phyloP scores from a whole-genome alignment of 2,888 invertebrate genomes.

The Leptopilina drosophilae region DNA sequence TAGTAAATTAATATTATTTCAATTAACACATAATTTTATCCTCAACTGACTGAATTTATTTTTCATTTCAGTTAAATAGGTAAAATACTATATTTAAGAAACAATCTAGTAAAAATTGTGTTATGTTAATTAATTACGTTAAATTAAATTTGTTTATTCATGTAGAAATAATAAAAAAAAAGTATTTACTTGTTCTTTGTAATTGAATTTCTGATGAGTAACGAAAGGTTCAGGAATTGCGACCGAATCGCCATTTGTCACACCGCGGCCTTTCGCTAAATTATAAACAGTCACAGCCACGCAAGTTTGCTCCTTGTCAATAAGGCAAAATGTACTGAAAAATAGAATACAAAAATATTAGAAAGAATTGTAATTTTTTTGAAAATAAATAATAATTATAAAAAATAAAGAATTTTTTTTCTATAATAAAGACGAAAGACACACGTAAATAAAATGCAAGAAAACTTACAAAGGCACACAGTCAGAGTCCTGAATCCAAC shows the following conservation, averaged over 20 bases:
- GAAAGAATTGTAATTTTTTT: too few relatives aligned
- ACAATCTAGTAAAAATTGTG: too few relatives aligned
- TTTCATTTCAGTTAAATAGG: too few relatives aligned
- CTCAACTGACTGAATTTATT: too few relatives aligned
- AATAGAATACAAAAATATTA: conserved; percentile 24
- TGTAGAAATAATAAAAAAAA: not conserved
- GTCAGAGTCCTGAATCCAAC: conserved; percentile 86
- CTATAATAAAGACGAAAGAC: too few relatives aligned
- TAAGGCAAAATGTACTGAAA: conserved; percentile 88
- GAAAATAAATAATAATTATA: too few relatives aligned
- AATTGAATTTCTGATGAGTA: conserved; percentile 80
- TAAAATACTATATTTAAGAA: too few relatives aligned
- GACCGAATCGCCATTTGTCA: conserved; percentile 90
- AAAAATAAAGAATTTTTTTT: too few relatives aligned
- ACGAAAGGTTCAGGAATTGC: conserved; percentile 88
- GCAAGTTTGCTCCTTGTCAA: conserved; percentile 85
- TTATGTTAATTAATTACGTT: too few relatives aligned
- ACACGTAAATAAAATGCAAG: too few relatives aligned
- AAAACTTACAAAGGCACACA: conserved; percentile 85
- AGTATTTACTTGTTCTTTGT: conserved; percentile 79
- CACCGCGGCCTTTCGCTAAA: conserved; percentile 88
- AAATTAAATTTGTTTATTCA: not conserved
- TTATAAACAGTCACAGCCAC: conserved; percentile 90
- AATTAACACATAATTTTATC: too few relatives aligned
- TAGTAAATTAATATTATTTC: too few relatives aligned